Evolutionary conservation across 2,888 invertebrate species (phyloP).

Genomic region (Troides helena): DNA sequence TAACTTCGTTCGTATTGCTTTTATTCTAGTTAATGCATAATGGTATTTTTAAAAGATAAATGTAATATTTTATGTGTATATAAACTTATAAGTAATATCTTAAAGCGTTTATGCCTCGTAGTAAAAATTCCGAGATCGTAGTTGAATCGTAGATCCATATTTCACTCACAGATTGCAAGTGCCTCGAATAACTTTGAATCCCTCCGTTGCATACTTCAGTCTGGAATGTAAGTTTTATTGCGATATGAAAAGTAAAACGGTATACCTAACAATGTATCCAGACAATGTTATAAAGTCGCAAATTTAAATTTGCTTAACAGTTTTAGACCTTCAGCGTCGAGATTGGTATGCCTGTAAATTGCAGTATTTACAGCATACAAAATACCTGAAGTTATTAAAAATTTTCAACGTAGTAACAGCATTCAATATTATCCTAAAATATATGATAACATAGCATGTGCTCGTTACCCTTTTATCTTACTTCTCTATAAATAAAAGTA

Average conservation of each 20-base stretch:
- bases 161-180: conserved; percentile 29
- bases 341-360: not conserved
- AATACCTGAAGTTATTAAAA: no score
- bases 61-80: no score
- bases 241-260: conserved; percentile 23
- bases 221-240: conserved; percentile 24
- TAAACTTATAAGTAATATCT: not conserved
- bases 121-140: conserved; percentile 22
- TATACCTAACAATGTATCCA: conserved; percentile 28
- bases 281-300: conserved; percentile 23
- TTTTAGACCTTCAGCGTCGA: not conserved
- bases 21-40: no score
- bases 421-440: no score
- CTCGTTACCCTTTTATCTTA: no score
- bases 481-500: no score
- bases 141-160: conserved; percentile 27
- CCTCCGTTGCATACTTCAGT: conserved; percentile 29
- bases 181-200: conserved; percentile 21
- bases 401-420: no score
- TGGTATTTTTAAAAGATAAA: no score
- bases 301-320: conserved; percentile 10
- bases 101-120: conserved; percentile 1
- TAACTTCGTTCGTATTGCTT: no score
- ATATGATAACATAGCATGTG: no score
- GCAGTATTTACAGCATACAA: not conserved